Evolutionary conservation across 2,797 vertebrate species (phyloP), one percentile per base, ranked within the genome.

Genomic region (Gymnopithys bicolor): DNA sequence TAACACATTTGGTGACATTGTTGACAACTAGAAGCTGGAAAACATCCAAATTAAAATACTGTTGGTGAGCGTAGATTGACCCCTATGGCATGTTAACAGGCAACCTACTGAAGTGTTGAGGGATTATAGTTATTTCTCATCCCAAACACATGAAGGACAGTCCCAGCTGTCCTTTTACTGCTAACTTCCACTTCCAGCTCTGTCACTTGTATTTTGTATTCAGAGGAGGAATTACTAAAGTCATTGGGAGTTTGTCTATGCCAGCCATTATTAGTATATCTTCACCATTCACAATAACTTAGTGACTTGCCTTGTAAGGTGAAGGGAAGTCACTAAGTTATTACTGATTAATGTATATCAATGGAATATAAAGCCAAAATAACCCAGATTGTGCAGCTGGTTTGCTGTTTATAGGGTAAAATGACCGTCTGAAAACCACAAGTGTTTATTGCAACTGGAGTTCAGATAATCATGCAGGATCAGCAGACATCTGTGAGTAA

Each of bases 231-330:
- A 49, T 79, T 45, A 48, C 23, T 79, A 5, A 68, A 68, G 18
- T 73, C 8, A 35, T 43, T 41, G 6, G 30, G 27, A 80, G 19
- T 4, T 80, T 83, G 37, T 80, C n/a, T 76, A 0, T 71, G 75
- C 6, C 22, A 56, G n/a, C 11, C 35, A 39, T 66, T 48, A 25
- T 37, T n/a, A 56, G 10, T 19, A 3, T 88, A 62, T 68, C n/a
- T 84, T 90, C 46, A 78, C 37, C 80, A 11, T 22, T 33, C 33
- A 33, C 33, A 33, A 33, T 33, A 33, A 33, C 33, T 33, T 33
- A 33, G 33, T 33, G 33, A 33, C 33, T 33, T 0, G 0, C 33
- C 4, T 46, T 70, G 6, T 41, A 51, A 81, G 13, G 3, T 56
- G 39, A 68, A 23, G 27, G 41, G 24, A 58, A 49, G 56, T 84